Evolutionary conservation across 2,113 vertebrate species (phyloP).

Genomic region (Gallinago jamesoni): DNA sequence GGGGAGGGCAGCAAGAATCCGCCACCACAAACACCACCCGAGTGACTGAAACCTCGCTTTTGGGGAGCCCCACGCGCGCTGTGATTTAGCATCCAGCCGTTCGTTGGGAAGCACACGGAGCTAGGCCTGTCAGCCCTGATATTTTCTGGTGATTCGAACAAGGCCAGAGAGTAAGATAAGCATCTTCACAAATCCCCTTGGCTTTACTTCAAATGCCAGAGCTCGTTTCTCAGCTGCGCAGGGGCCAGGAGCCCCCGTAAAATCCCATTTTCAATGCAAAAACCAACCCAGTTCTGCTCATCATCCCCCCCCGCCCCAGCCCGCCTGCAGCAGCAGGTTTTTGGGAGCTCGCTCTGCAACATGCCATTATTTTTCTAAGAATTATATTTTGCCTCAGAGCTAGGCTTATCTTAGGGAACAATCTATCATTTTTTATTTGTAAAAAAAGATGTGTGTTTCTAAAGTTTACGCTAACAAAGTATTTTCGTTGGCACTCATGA

Average conservation of each 20-base stretch:
- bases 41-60: background rate
- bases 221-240: background rate
- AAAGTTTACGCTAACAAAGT: background rate
- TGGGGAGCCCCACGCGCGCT: background rate
- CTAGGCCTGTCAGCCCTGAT: constrained; percentile 26
- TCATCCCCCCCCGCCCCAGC: background rate
- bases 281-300: constrained; percentile 34
- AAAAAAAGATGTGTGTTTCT: background rate
- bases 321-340: background rate
- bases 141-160: constrained; percentile 22
- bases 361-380: background rate
- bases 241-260: background rate
- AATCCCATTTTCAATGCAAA: constrained; percentile 22
- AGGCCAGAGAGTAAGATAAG: constrained; percentile 19
- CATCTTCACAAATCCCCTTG: constrained; percentile 36
- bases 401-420: background rate
- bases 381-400: background rate
- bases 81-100: background rate
- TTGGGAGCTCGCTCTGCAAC: background rate
- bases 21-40: background rate
- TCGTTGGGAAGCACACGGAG: background rate
- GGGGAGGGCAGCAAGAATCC: background rate
- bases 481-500: background rate
- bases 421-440: background rate
- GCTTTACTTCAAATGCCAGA: constrained; percentile 23